phyloP scores from a whole-genome alignment of 2,888 invertebrate genomes.

The Pediacus dermestoides region DNA sequence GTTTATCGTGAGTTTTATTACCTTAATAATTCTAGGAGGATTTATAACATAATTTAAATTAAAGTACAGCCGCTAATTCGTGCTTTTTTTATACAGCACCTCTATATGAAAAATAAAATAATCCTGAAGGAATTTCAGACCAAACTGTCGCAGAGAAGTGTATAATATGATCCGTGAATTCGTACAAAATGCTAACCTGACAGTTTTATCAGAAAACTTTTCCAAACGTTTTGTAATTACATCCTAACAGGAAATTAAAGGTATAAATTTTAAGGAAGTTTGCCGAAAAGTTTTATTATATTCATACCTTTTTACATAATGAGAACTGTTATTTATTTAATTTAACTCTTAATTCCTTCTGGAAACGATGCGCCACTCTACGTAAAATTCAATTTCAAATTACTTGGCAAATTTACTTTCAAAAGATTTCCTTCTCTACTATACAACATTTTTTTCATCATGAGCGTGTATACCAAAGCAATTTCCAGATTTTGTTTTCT shows the following conservation, averaged over 20 bases:
- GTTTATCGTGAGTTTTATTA: constrained; percentile 8
- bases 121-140: no score
- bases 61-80: no score
- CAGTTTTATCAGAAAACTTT: constrained; percentile 33
- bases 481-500: no score
- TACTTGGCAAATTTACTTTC: constrained; percentile 1
- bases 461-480: no score
- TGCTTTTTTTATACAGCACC: no score
- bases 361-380: constrained; percentile 1
- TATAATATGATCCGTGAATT: background rate
- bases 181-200: constrained; percentile 17
- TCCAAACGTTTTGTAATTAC: constrained; percentile 31
- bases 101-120: constrained; percentile 2
- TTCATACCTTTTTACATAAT: background rate
- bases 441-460: no score
- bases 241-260: constrained; percentile 33
- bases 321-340: background rate
- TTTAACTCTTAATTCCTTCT: background rate
- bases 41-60: constrained; percentile 4
- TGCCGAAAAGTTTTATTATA: background rate
- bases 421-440: no score
- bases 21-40: constrained; percentile 2
- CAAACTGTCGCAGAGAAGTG: constrained; percentile 3
- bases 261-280: constrained; percentile 29
- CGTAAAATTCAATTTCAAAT: background rate